phyloP scores from a whole-genome alignment of 2,797 vertebrate species.

The Alfaro cultratus region DNA sequence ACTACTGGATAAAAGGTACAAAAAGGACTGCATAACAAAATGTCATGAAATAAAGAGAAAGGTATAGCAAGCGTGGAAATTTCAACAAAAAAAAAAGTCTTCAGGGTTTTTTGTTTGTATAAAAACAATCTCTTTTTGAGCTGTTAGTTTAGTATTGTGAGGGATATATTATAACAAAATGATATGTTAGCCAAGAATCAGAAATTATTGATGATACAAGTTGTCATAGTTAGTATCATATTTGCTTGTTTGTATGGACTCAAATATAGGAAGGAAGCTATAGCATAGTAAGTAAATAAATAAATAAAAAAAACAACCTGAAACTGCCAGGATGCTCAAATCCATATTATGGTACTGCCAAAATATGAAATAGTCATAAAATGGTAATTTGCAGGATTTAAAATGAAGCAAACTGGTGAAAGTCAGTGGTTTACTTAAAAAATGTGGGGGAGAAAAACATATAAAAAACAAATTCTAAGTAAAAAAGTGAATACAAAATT shows the following conservation, averaged over 20 bases:
- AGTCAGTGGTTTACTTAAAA: no score
- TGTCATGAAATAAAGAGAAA: background rate
- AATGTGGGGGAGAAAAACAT: no score
- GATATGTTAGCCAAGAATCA: background rate
- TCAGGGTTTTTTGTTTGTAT: background rate
- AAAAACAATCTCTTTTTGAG: background rate
- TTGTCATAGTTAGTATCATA: background rate
- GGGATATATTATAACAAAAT: background rate
- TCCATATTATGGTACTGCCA: no score
- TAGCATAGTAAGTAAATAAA: background rate
- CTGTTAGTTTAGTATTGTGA: background rate
- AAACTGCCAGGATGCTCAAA: background rate
- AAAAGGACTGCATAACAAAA: background rate
- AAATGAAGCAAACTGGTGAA: no score
- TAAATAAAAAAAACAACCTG: background rate
- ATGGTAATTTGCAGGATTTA: no score
- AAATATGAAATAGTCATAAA: no score
- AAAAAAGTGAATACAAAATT: no score
- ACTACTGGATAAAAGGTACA: background rate
- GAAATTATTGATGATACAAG: background rate
- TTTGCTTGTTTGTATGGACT: background rate
- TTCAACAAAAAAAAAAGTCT: background rate
- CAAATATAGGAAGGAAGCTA: background rate
- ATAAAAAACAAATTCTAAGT: no score
- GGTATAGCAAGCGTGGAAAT: background rate